Percentiles rank a stretch among this genome's conserved stretches.
Evolutionary conservation across 2,888 invertebrate species (phyloP).

Genomic region (Rotaria macrura): DNA sequence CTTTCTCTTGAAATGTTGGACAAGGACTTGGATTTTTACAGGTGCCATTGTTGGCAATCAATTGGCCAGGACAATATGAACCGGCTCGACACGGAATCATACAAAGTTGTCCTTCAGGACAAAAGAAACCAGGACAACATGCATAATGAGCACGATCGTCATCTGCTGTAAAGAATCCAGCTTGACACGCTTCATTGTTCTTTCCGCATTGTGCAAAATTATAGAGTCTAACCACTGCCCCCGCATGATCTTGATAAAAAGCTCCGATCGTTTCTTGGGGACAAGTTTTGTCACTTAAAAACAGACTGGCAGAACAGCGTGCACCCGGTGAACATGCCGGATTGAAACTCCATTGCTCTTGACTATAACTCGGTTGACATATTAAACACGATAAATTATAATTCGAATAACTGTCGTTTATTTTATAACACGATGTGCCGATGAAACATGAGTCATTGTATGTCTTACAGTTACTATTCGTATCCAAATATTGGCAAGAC

Average conservation of each 20-base stretch:
- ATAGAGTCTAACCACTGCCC: not conserved
- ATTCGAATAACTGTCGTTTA: not conserved
- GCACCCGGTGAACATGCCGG: not conserved
- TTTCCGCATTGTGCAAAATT: not conserved
- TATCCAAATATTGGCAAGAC: too few species aligned
- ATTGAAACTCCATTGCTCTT: not conserved
- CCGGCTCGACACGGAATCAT: not conserved
- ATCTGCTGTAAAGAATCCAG: not conserved
- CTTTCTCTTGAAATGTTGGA: not conserved
- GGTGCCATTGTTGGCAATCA: not conserved
- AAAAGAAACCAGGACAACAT: not conserved
- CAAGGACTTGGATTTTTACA: not conserved
- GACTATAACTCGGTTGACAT: not conserved
- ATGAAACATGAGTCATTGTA: not conserved
- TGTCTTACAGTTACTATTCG: too few species aligned
- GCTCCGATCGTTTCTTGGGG: fast-evolving
- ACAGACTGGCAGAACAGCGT: fast-evolving
- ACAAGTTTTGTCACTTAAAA: not conserved
- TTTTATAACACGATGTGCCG: not conserved
- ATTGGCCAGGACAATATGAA: not conserved
- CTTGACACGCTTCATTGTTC: not conserved
- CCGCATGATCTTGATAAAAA: not conserved
- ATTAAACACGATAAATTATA: not conserved
- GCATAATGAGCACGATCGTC: too few species aligned
- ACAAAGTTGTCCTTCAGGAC: not conserved